Evolutionary conservation across 2,113 vertebrate genomes (phyloP).

Genomic region (Ptychochromis oligacanthus): DNA sequence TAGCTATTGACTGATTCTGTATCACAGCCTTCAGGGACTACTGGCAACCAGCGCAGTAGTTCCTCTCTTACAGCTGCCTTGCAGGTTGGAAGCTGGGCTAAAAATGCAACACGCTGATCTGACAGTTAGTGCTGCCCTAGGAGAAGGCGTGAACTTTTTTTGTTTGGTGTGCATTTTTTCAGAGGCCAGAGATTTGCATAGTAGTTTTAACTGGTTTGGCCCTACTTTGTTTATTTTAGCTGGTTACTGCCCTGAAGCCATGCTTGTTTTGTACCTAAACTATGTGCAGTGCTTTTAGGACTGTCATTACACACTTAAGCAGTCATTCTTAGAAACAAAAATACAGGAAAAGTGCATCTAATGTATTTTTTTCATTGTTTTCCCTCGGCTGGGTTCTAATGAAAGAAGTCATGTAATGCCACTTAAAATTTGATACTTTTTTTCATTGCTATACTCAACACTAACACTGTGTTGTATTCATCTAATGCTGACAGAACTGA

Average conservation of each 20-base stretch:
- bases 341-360: neutral
- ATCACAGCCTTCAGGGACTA: neutral
- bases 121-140: neutral
- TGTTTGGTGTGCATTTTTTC: too few species aligned
- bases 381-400: neutral
- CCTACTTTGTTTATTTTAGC: neutral
- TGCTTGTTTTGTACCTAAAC: neutral
- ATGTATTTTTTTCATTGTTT: neutral
- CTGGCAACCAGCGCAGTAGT: neutral
- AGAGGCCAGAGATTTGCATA: too few species aligned
- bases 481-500: neutral
- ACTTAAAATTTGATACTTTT: neutral
- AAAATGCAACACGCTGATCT: neutral
- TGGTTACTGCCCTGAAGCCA: neutral
- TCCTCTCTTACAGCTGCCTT: neutral
- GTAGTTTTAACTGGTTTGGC: neutral
- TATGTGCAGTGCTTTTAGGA: neutral
- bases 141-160: neutral
- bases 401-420: neutral
- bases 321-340: neutral
- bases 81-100: neutral
- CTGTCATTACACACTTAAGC: neutral
- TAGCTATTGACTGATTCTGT: neutral
- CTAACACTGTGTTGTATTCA: neutral
- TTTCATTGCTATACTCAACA: neutral